Evolutionary conservation across 2,113 vertebrate species (phyloP), one percentile per base, ranked within the genome.

Genomic region (Sciurus niger): DNA sequence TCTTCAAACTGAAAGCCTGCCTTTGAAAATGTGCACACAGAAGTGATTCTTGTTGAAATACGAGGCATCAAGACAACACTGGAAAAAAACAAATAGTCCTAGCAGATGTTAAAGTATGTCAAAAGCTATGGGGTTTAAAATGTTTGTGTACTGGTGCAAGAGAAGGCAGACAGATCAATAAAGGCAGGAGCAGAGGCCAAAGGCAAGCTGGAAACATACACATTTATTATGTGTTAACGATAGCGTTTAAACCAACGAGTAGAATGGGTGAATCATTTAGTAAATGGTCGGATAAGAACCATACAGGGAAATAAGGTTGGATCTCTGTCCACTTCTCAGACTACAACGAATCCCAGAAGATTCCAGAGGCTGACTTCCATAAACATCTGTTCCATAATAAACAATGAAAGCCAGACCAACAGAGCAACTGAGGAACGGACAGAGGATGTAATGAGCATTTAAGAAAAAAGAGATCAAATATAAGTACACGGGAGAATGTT

Each of bases 1-100:
- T 37, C 37, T 46, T 17, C 9, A 70, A 58, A 63, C 58, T 32
- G n/a, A 40, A 91, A 88, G 40, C 0, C 74, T 37, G 13, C 46
- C 78, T 96, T 96, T 70, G 76, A 80, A 68, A n/a, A 43, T 25
- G 24, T 68, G 28, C 68, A 32, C 58, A 74, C 30, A 8, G 80
- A 74, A 87, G 68, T 25, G 48, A 14, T 17, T 72, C 65, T 58
- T 43, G 12, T 58, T 80, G 73, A 95, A 94, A 65, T 13, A 13
- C 0, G 34, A n/a, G 51, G 25, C 73, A 43, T 84, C 32, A 4
- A 65, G 53, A 89, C 79, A 40, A 5, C 37, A 60, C 34, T 3
- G 37, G 30, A 34, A 32, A 53, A 18, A 40, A 70, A 73, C 37
- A 77, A 32, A 8, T 9, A 8, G 25, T 24, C 55, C 76, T 40